Base-by-base conservation (phyloP, 2,888 invertebrate species). In the Acronicta aceris region DNA sequence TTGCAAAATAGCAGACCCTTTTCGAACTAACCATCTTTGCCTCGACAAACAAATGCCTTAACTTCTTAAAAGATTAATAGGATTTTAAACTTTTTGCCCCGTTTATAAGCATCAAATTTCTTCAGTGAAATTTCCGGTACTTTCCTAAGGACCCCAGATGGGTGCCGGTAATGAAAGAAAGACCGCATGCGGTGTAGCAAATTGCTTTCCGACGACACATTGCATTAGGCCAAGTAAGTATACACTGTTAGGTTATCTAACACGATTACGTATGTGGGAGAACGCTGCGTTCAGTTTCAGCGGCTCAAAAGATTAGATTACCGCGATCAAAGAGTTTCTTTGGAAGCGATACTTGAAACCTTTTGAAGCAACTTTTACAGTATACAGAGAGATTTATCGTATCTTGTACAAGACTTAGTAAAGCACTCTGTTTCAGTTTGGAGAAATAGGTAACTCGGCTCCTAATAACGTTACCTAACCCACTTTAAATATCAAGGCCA, bases 201-300 rank as follows among this genome's bases (percentile, higher is more conserved):
- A 94, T 94, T 91, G 93, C 89, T 92, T 93, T 92, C 86, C 89
- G 89, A 93, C 92, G 93, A 92, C 90, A 90, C 82, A 87, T 88
- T 85, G 88, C 92, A 92, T 93, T 92, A 92, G 88, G 78, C 82
- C 59, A 65, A 76, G 76, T 74, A 63, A 59, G 61, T 76, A 75
- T 71, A 61, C 71, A 68, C 68, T 62, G 55, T 69, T 74, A 63
- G 66, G 56, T 59, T 80, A 75, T 71, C 65, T 63, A 59, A 66
- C 47, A 15, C 27, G 56, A 68, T 76, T 62, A 71, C 36, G 33
- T 59, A 57, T 68, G 36, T 61, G 58, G 13, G 25, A 45, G 25
- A 21, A 17, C 43, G 17, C 7, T 43, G 17, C 21, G 6, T n/a
- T 15, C 27, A 50, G 50, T 59, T 54, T 13, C 33, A 53, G 38